Evolutionary conservation across 2,797 vertebrate species (phyloP).

Genomic region (Hippopotamyrus pictus): DNA sequence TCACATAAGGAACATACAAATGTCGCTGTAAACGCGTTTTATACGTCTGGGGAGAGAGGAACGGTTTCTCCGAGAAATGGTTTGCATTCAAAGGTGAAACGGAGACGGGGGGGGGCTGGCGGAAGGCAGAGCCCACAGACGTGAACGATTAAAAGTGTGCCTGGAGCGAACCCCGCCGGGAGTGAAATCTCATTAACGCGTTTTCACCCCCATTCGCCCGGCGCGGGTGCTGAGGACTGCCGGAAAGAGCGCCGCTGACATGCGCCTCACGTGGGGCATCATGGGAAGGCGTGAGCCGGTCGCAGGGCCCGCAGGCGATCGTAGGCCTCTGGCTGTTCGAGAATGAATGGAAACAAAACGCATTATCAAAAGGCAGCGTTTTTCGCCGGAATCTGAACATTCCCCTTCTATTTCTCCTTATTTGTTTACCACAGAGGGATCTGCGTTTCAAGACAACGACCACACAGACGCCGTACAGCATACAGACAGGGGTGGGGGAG

Average conservation of each 20-base stretch:
- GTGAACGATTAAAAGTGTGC: constrained; percentile 61
- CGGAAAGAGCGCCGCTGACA: constrained; percentile 35
- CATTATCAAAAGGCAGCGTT: neutral
- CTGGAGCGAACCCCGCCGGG: constrained; percentile 46
- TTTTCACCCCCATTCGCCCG: constrained; percentile 40
- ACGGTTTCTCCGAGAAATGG: neutral
- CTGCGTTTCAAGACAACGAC: neutral
- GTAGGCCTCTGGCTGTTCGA: neutral
- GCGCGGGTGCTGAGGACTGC: constrained; percentile 40
- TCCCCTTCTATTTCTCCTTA: neutral
- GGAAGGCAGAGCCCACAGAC: constrained; percentile 56
- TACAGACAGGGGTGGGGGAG: neutral
- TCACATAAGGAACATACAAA: neutral
- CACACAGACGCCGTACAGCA: neutral
- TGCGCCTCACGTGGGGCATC: neutral
- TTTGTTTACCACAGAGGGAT: neutral
- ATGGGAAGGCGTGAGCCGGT: neutral
- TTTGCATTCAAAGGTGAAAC: neutral
- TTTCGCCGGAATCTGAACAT: neutral
- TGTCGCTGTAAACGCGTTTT: constrained; percentile 3
- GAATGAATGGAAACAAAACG: neutral
- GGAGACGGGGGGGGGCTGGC: neutral
- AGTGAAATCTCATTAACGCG: constrained; percentile 68
- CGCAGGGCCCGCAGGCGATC: constrained; percentile 25
- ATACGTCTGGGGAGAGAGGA: neutral